Base-by-base conservation (phyloP, 2,113 vertebrate species). In the Speoplatyrhinus poulsoni region DNA sequence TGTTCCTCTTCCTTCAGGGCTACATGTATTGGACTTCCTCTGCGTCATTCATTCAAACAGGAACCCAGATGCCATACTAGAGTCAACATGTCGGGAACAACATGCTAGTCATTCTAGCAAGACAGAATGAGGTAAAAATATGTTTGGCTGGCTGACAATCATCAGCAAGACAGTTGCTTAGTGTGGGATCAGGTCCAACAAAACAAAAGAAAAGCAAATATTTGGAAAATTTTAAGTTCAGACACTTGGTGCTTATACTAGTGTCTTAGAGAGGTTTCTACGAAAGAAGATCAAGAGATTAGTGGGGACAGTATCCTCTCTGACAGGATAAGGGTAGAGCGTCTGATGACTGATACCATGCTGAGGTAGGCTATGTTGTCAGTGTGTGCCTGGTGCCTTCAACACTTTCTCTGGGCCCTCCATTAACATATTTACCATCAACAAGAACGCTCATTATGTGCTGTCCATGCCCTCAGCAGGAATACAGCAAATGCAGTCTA, bases 221-320 rank as follows among this genome's bases (percentile, higher is more conserved):
- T 75, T 73, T 84, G 72, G 83, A 85, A 76, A 81, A 85, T 60
- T 69, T 33, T 19, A 59, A 36, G 9, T 3, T 15, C 81, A 57
- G 83, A 60, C 67, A 11, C 64, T 71, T 65, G 46, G 59, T 57
- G 70, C 53, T 53, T 55, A n/a, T n/a, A n/a, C n/a, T n/a, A 47
- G 56, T 61, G 75, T 84, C 69, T 74, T 71, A n/a, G 62, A 71
- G 66, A 73, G 69, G 65, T 80, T 80, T 85, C 75, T 77, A 83
- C 84, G 82, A 84, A 87, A 85, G 83, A 84, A 85, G 89, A 87
- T 87, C 74, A 86, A 78, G 54, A 82, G 89, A 87, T 90, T 89
- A 88, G 66, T 85, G 68, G 60, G 77, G 74, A 62, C 41, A 50
- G 69, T 33, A 75, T 87, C 83, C 65, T 82, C 64, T 77, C 19